These are phyloP conservation scores for Zygothrica quintamaculata DNA, from an alignment of 2,888 invertebrate species.

Conservation along the genomic window DNA sequence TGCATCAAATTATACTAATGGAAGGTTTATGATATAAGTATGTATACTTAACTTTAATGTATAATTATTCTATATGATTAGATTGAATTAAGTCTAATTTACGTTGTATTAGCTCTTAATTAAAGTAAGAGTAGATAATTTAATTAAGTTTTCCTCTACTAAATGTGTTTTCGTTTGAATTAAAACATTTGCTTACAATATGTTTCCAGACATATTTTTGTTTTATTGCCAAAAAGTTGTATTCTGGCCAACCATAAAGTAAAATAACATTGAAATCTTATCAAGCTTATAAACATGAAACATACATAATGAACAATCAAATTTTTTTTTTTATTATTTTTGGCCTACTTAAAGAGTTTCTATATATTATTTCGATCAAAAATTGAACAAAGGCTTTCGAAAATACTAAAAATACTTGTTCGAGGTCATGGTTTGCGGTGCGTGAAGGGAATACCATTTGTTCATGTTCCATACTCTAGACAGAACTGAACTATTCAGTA, in stretches of 20 bases:
- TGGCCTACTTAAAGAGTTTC: conserved; percentile 48
- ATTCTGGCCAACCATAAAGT: conserved; percentile 20
- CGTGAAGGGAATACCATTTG: conserved; percentile 6
- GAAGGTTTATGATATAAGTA: too few relatives aligned
- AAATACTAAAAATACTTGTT: conserved; percentile 10
- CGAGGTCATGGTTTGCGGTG: conserved; percentile 32
- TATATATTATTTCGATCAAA: conserved; percentile 27
- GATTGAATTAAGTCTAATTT: too few relatives aligned
- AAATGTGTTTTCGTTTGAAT: too few relatives aligned
- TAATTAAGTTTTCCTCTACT: too few relatives aligned
- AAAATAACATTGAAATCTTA: conserved; percentile 40
- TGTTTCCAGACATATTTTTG: conserved; percentile 29
- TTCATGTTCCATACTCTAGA: conserved; percentile 19
- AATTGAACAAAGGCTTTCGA: conserved; percentile 38
- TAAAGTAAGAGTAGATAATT: too few relatives aligned
- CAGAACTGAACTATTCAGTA: conserved; percentile 4
- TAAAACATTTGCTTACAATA: too few relatives aligned
- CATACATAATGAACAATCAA: not conserved
- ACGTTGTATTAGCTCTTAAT: too few relatives aligned
- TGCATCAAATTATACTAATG: conserved; percentile 6
- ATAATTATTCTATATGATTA: too few relatives aligned
- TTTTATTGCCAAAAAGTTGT: conserved; percentile 31
- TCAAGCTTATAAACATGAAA: conserved; percentile 25
- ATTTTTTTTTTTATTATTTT: conserved; percentile 16
- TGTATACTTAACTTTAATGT: too few relatives aligned